Evolutionary conservation across 2,113 vertebrate genomes (phyloP), one percentile per base, ranked within the genome.

Genomic region (Actenoides lindsayi): DNA sequence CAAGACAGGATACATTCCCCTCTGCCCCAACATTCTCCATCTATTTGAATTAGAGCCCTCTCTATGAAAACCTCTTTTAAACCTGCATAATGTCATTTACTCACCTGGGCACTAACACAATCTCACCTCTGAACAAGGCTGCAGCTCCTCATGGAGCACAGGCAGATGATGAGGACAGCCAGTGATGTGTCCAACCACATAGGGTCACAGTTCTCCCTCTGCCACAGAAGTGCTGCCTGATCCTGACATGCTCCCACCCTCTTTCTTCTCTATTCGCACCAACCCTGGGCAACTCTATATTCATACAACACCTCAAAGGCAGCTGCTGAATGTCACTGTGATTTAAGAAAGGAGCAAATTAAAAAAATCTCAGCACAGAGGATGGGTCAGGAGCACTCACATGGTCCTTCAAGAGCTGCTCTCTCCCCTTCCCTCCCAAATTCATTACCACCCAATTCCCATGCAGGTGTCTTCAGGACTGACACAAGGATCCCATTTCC

Each of bases 401-500:
- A 35, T 71, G 9, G 30, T 5, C 27, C 53, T 50, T 19, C 13
- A 51, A 1, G 2, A 62, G 53, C 18, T 51, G 63, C 35, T 16
- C 44, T 39, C 37, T 30, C 30, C 41, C 10, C 20, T 11, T 6
- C 10, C 18, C 5, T n/a, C 9, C 13, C 5, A 14, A 31, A 27
- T 18, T 65, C 20, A 5, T 27, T 54, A 39, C 31, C n/a, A 39
- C 10, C 30, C n/a, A 5, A 0, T 24, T 35, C 48, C 77, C 37
- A 59, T 0, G 0, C 0, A 1, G 37, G 56, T 46, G 57, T n/a
- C 44, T 28, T n/a, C 1, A 0, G 71, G 65, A 28, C 10, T 9
- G 56, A 31, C 1, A 4, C 24, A 30, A 20, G 20, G 50, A 79
- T n/a, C 17, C 17, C 2, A 1, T 10, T 10, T 54, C 44, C 35